phyloP scores from a whole-genome alignment of 2,113 vertebrate species.

The Crypturellus undulatus region DNA sequence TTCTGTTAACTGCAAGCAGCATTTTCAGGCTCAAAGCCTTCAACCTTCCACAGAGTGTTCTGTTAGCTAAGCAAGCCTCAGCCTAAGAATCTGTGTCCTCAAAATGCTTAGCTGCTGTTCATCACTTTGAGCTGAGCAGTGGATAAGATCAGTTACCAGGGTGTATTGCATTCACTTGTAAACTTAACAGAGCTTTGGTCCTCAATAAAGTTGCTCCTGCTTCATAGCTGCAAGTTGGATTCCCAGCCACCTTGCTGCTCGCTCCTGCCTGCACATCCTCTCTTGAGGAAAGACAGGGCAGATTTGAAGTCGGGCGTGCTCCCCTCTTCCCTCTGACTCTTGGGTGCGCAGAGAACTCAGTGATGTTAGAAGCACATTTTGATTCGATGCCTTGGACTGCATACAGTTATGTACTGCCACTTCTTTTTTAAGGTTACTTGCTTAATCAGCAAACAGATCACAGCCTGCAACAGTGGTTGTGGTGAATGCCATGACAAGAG shows the following conservation, averaged over 20 bases:
- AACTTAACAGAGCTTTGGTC: slow-evolving; percentile 20
- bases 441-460: not conserved
- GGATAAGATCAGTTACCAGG: not conserved
- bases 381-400: not conserved
- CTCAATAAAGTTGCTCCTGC: not conserved
- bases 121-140: not conserved
- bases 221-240: not conserved
- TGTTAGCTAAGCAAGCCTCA: not conserved
- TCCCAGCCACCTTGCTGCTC: not conserved
- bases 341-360: not conserved
- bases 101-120: not conserved
- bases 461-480: not conserved
- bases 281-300: not conserved
- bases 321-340: not conserved
- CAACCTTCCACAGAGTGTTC: not conserved
- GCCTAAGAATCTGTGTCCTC: not conserved
- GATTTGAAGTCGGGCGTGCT: not conserved
- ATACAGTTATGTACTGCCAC: not conserved
- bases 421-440: not conserved
- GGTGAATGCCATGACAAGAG: not conserved
- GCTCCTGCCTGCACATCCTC: not conserved
- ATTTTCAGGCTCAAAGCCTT: not conserved
- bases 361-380: not conserved
- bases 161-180: not conserved
- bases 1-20: not conserved